Evolutionary conservation across 2,888 invertebrate genomes (phyloP).

Genomic region (Archips xylosteana): DNA sequence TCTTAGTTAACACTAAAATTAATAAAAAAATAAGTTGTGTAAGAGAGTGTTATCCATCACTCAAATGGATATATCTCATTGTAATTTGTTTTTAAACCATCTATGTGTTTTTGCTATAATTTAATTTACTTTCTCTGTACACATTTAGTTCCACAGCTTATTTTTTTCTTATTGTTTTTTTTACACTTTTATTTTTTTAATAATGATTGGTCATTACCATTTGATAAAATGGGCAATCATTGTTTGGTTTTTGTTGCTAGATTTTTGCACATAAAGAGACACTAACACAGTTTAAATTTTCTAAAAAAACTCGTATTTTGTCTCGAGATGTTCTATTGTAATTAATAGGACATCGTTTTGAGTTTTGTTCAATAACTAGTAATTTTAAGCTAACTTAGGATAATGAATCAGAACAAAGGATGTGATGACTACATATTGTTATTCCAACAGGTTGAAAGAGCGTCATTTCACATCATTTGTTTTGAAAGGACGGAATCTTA

Average conservation of each 20-base stretch:
- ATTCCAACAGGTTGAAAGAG: not conserved
- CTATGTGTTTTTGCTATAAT: conserved; percentile 54
- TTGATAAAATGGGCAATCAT: conserved; percentile 25
- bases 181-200: conserved; percentile 66
- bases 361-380: conserved; percentile 61
- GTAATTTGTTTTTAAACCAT: conserved; percentile 34
- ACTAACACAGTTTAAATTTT: conserved; percentile 24
- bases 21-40: conserved; percentile 79
- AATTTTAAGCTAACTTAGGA: conserved; percentile 62
- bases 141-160: conserved; percentile 79
- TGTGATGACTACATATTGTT: conserved; percentile 2
- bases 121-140: conserved; percentile 51
- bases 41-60: conserved; percentile 64
- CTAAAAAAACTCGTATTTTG: conserved; percentile 50
- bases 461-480: conserved; percentile 44
- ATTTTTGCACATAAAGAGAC: conserved; percentile 36
- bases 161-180: conserved; percentile 64
- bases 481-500: conserved; percentile 46
- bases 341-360: conserved; percentile 59
- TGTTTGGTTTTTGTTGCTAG: conserved; percentile 38
- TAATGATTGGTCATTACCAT: conserved; percentile 42
- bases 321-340: conserved; percentile 60
- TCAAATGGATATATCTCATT: conserved; percentile 27
- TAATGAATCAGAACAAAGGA: conserved; percentile 20
- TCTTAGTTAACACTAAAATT: conserved; percentile 71